Evolutionary conservation across 2,113 vertebrate species (phyloP).

Genomic region (Perognathus longimembris): DNA sequence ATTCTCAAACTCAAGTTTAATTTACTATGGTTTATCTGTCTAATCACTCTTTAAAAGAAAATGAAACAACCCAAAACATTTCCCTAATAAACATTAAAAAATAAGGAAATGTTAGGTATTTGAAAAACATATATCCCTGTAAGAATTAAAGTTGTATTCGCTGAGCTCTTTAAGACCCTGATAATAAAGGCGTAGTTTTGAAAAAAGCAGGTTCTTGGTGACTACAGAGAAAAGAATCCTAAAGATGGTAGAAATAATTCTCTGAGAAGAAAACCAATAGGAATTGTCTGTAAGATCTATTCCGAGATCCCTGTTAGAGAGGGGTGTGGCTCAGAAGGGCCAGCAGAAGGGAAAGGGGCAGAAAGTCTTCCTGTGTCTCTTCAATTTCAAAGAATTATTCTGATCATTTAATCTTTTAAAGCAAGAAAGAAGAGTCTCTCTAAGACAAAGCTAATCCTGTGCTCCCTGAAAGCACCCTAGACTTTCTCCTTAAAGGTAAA

Average conservation of each 20-base stretch:
- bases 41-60: background rate
- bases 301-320: background rate
- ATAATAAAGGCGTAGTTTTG: background rate
- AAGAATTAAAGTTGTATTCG: background rate
- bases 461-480: background rate
- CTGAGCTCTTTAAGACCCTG: background rate
- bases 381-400: background rate
- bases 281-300: background rate
- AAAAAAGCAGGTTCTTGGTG: background rate
- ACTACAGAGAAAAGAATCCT: background rate
- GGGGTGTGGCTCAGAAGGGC: background rate
- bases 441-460: background rate
- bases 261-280: background rate
- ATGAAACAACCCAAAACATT: background rate
- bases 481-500: background rate
- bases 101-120: background rate
- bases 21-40: background rate
- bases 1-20: background rate
- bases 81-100: background rate
- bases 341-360: too few species aligned
- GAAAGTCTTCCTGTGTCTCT: background rate
- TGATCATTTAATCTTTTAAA: background rate
- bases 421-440: background rate
- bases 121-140: background rate
- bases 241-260: background rate